A percentile compares a stretch with the other conserved stretches of the same genome.
phyloP scores from a whole-genome alignment of 2,113 vertebrate species.

The Poeciliopsis prolifica region DNA sequence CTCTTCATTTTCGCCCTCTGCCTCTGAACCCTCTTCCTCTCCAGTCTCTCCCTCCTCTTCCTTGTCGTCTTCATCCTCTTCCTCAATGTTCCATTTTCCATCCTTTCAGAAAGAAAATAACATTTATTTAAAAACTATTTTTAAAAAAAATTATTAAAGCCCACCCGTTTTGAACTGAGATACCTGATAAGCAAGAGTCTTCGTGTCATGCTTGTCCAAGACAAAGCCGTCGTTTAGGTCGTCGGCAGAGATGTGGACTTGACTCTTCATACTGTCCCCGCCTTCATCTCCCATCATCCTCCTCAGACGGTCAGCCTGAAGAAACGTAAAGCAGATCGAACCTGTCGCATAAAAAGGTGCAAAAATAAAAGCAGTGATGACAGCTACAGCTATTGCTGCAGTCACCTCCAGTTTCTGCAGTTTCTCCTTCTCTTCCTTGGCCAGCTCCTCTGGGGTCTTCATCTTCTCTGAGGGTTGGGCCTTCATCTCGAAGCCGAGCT shows the following conservation, averaged over 20 bases:
- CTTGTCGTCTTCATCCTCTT: conserved; percentile 39
- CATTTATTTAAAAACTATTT: neutral
- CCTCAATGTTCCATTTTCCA: conserved; percentile 81
- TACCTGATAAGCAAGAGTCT: conserved; percentile 87
- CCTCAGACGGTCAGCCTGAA: conserved; percentile 87
- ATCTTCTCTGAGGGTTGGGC: conserved; percentile 91
- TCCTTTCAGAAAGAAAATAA: conserved; percentile 72
- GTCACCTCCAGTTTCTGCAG: conserved; percentile 89
- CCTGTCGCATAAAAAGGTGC: neutral
- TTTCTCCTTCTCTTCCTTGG: conserved; percentile 85
- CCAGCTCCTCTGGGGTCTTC: conserved; percentile 91
- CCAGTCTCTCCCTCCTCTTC: conserved; percentile 35
- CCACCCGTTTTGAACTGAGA: neutral
- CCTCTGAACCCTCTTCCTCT: conserved; percentile 39
- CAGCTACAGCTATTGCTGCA: rapidly evolving
- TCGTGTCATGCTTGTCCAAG: conserved; percentile 86
- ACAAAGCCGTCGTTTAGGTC: conserved; percentile 92
- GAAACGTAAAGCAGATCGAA: neutral
- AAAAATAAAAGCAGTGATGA: neutral
- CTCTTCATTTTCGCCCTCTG: conserved; percentile 30
- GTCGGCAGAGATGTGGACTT: conserved; percentile 87
- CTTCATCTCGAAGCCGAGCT: conserved; percentile 98
- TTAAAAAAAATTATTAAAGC: neutral
- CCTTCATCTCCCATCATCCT: conserved; percentile 88
- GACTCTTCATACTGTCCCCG: conserved; percentile 48